phyloP scores from a whole-genome alignment of 2,797 vertebrate species.

The Antennarius maculatus region DNA sequence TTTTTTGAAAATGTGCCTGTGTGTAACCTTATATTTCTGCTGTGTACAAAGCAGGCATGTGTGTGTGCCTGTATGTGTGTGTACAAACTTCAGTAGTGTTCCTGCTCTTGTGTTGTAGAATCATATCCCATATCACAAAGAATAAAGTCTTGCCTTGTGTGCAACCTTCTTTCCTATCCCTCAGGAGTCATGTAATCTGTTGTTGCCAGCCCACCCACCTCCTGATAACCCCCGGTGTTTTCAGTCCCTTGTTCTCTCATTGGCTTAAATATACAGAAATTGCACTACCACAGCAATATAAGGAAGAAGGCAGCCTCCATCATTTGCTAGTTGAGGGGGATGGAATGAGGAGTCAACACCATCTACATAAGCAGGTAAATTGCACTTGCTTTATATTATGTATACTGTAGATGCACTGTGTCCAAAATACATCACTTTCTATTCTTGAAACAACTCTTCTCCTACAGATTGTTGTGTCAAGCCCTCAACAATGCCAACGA shows the following conservation, averaged over 20 bases:
- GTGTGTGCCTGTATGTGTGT: conserved; percentile 17
- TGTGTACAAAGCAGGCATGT: conserved; percentile 48
- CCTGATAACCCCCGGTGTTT: conserved; percentile 60
- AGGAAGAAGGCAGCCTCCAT: conserved; percentile 54
- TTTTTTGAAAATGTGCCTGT: conserved; percentile 33
- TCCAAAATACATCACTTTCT: not conserved
- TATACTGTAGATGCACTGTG: not conserved
- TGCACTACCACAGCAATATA: conserved; percentile 68
- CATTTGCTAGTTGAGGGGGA: conserved; percentile 46
- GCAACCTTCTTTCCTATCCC: conserved; percentile 73
- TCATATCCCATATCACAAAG: conserved; percentile 76
- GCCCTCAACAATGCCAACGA: conserved; percentile 61
- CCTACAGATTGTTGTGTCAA: conserved; percentile 34
- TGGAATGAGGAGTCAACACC: conserved; percentile 56
- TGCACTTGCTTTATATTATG: not conserved
- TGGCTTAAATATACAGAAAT: conserved; percentile 54
- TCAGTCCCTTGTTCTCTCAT: conserved; percentile 62
- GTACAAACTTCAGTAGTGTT: conserved; percentile 20
- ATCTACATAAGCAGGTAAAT: conserved; percentile 65
- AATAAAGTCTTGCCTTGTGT: conserved; percentile 71
- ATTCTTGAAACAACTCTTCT: not conserved
- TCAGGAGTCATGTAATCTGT: conserved; percentile 77
- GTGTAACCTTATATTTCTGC: conserved; percentile 34
- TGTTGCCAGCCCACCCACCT: conserved; percentile 71
- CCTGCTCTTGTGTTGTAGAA: conserved; percentile 38